Percentiles rank a stretch among this genome's conserved stretches.
phyloP scores from a whole-genome alignment of 1,140 invertebrate genomes.

The Bradynema listronoti region DNA sequence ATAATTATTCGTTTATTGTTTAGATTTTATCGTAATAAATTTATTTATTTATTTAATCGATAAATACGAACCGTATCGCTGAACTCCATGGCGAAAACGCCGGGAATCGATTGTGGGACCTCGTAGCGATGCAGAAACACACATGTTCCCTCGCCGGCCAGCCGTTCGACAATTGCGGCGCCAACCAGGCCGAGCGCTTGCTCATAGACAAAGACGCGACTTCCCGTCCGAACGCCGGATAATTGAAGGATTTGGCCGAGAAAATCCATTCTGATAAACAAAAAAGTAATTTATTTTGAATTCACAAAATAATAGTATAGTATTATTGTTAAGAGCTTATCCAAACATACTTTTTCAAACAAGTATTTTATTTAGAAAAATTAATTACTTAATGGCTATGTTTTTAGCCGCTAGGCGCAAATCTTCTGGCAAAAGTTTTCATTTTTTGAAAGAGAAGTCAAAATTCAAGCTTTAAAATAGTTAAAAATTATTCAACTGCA shows the following conservation, averaged over 20 bases:
- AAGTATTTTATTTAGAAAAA: background rate
- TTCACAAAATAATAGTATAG: background rate
- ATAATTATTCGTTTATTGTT: no score
- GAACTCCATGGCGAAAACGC: slow-evolving; percentile 25
- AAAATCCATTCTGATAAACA: slow-evolving; percentile 27
- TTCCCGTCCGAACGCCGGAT: slow-evolving; percentile 19
- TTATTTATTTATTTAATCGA: background rate
- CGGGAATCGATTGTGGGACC: slow-evolving; percentile 32
- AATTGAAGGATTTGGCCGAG: slow-evolving; percentile 24
- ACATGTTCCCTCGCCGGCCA: slow-evolving; percentile 20
- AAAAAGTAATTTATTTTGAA: background rate
- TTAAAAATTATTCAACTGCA: no score
- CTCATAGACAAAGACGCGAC: slow-evolving; percentile 27
- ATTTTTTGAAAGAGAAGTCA: background rate
- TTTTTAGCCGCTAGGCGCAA: no score
- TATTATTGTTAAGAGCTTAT: background rate
- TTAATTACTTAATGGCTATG: background rate
- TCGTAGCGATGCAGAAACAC: slow-evolving; percentile 20
- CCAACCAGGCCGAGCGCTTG: slow-evolving; percentile 27
- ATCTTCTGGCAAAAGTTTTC: background rate
- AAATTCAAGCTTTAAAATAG: no score
- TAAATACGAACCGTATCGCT: slow-evolving; percentile 2
- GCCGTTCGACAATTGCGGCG: slow-evolving; percentile 26
- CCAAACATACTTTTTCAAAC: background rate
- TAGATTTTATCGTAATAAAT: no score